These are phyloP conservation scores for Myotis planiceps DNA, from an alignment of 2,797 vertebrate genomes.

Conservation along the genomic window DNA sequence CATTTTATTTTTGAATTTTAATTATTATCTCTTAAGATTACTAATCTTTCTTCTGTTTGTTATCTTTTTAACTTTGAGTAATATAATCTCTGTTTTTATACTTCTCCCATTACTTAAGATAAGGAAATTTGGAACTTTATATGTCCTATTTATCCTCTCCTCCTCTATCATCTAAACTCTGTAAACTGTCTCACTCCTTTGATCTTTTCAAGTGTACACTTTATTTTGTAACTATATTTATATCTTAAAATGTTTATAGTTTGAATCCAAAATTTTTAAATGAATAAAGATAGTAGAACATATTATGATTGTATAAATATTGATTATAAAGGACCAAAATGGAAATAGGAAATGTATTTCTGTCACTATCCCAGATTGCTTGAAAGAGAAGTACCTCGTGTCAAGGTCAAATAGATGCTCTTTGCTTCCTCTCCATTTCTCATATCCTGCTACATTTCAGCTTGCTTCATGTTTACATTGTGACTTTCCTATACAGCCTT, in stretches of 20 bases:
- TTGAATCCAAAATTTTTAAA: neutral
- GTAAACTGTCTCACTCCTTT: constrained; percentile 30
- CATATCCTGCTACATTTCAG: neutral
- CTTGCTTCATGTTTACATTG: neutral
- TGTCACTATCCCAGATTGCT: neutral
- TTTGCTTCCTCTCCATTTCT: constrained; percentile 3
- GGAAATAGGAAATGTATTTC: constrained; percentile 18
- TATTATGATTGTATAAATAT: neutral
- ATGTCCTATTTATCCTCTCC: neutral
- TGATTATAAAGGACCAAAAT: neutral
- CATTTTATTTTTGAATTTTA: neutral
- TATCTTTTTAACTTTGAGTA: neutral
- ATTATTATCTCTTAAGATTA: neutral
- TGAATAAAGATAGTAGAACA: neutral
- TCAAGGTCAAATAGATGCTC: neutral
- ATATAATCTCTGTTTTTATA: neutral
- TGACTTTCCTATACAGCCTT: neutral
- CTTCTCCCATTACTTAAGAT: constrained; percentile 28
- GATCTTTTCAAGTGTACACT: neutral
- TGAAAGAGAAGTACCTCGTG: neutral
- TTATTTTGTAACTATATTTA: neutral
- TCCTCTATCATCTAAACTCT: neutral
- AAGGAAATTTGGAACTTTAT: constrained; percentile 4
- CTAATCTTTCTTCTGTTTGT: neutral
- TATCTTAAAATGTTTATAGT: constrained; percentile 8